Evolutionary conservation across 37 sponge, comb jelly and placozoan genomes (phyloP), one percentile per base, ranked within the genome.

Genomic region (Geodia barretti): DNA sequence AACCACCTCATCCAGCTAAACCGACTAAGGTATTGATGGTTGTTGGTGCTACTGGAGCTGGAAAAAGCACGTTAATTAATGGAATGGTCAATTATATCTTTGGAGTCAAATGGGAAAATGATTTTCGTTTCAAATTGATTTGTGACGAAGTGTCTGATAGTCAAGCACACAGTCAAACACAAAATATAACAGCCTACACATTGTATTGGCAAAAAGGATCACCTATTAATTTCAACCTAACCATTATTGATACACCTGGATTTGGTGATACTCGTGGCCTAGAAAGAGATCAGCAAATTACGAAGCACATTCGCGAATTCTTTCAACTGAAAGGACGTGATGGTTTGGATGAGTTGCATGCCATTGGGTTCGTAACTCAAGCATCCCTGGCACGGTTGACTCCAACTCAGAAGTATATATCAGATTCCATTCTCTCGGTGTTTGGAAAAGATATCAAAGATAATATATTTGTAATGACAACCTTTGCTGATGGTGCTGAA

Each of bases 41-140:
- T 24, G 83, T 92, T 19, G 93, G 93, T 21, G 93, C 93, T 17
- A 88, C 93, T 54, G 93, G 93, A 25, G 86, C 89, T 7, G 93
- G 93, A 1, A 92, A 92, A 67, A 92, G 64, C n/a, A 88, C 93
- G 11, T 74, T 92, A 11, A 88, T 92, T 72, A 88, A 92, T 79
- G 89, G 86, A 21, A 77, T 92, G 41, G 83, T 60, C 47, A 92
- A 92, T 37, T 88, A 85, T 79, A 24, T 88, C 29, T 63, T 85
- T 67, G 93, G 93, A 1, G 89, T 92, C 4, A 14, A 73, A n/a
- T 88, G 89, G 89, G 79, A 92, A 60, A 75, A 88, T 68, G 33
- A 81, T 29, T 92, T 86, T 79, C 93, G 93, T 17, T 85, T 92
- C 75, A 84, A 76, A 42, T 40, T 92, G 69, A 73, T 88, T 14